Evolutionary conservation across 2,797 vertebrate genomes (phyloP).

Genomic region (Orestias chungarensis): DNA sequence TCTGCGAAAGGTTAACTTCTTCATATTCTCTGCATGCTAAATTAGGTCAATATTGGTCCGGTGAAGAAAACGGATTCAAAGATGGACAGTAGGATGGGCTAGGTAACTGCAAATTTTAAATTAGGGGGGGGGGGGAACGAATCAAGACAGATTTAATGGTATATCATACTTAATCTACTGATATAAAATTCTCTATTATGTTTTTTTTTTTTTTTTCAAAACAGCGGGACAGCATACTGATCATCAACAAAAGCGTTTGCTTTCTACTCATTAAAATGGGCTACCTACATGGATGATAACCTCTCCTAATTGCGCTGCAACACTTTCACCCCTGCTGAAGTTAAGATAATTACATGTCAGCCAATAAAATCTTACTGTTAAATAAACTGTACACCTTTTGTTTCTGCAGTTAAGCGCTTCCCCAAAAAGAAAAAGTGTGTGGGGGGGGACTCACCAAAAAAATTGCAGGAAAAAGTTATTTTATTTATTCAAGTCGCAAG

Average conservation of each 20-base stretch:
- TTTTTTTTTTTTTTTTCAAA: not conserved
- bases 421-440: conserved; percentile 11
- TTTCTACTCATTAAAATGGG: conserved; percentile 25
- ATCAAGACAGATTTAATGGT: conserved; percentile 61
- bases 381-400: conserved; percentile 58
- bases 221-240: conserved; percentile 3
- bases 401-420: conserved; percentile 44
- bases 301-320: conserved; percentile 22
- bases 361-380: conserved; percentile 34
- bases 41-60: conserved; percentile 80
- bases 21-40: conserved; percentile 78
- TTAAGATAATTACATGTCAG: conserved; percentile 42
- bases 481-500: conserved; percentile 77
- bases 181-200: conserved; percentile 9
- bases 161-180: conserved; percentile 44
- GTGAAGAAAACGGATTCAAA: conserved; percentile 64
- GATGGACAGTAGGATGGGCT: conserved; percentile 64
- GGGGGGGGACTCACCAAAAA: too few relatives aligned
- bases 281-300: conserved; percentile 18
- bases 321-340: conserved; percentile 28
- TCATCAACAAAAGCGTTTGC: conserved; percentile 12
- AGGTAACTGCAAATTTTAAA: too few relatives aligned
- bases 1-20: conserved; percentile 87
- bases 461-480: conserved; percentile 74
- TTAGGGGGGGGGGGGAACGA: too few relatives aligned